These are phyloP conservation scores for Venturia canescens DNA, from an alignment of 1,140 invertebrate genomes.

Conservation along the genomic window DNA sequence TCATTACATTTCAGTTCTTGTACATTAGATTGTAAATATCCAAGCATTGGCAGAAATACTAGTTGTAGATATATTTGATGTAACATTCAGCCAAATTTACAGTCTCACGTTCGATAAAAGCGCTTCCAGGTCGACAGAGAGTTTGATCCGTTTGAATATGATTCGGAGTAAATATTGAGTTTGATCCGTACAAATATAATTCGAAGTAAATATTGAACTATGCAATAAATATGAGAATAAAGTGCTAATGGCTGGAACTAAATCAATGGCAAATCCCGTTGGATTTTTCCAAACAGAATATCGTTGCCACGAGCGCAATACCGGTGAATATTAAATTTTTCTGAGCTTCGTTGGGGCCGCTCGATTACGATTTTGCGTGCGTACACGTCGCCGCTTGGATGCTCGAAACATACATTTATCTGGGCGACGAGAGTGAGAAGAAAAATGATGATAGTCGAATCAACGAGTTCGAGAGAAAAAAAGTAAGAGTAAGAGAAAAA, in stretches of 20 bases:
- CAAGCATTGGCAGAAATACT: too few relatives aligned
- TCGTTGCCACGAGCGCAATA: background rate
- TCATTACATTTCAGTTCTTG: too few relatives aligned
- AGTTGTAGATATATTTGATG: too few relatives aligned
- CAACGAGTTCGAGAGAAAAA: slow-evolving; percentile 2
- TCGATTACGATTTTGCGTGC: slow-evolving; percentile 41
- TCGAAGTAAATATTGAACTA: background rate
- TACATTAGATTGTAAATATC: too few relatives aligned
- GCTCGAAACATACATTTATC: slow-evolving; percentile 37
- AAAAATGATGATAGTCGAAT: slow-evolving; percentile 21
- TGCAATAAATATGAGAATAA: background rate
- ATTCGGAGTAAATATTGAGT: too few relatives aligned
- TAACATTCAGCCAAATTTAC: too few relatives aligned
- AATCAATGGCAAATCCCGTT: background rate
- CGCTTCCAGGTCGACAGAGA: background rate
- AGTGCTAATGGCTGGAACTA: background rate
- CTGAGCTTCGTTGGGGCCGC: background rate
- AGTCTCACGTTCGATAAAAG: background rate
- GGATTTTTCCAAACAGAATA: background rate
- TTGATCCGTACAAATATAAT: too few relatives aligned
- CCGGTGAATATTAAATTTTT: slow-evolving; percentile 19
- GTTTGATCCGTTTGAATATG: background rate
- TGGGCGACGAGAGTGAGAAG: slow-evolving; percentile 23
- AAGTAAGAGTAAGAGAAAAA: background rate
- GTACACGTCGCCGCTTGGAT: slow-evolving; percentile 11